Evolutionary conservation across 2,113 vertebrate species (phyloP).

Genomic region (Colossoma macropomum): DNA sequence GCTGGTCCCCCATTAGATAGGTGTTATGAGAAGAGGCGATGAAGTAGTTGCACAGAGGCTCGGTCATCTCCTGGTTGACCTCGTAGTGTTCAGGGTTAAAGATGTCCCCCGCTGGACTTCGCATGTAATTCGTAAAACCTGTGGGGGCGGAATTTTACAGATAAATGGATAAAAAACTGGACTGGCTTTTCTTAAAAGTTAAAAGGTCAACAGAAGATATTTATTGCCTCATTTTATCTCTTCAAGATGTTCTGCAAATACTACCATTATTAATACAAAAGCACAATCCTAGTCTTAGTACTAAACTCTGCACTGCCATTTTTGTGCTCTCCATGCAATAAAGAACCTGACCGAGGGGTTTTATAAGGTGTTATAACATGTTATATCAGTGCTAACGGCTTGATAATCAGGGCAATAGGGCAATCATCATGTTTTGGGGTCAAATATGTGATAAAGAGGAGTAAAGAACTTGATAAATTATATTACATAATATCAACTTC

Average conservation of each 20-base stretch:
- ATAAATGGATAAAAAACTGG: background rate
- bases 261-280: no score
- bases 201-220: background rate
- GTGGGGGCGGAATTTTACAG: background rate
- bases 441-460: no score
- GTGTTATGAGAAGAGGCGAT: conserved; percentile 98
- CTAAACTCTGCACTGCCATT: no score
- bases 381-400: no score
- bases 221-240: background rate
- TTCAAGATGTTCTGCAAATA: background rate
- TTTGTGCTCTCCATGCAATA: no score
- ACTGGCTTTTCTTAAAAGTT: background rate
- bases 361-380: no score
- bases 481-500: no score
- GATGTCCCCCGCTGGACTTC: conserved; percentile 92
- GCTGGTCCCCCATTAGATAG: conserved; percentile 97
- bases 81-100: conserved; percentile 90
- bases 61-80: conserved; percentile 92
- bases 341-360: no score
- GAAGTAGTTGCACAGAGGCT: conserved; percentile 91
- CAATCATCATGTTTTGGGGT: no score
- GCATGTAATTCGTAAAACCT: conserved; percentile 96
- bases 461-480: no score
- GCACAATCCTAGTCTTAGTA: no score
- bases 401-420: no score